Base-by-base conservation (phyloP, 2,888 invertebrate species). In the Cerceris rybyensis region DNA sequence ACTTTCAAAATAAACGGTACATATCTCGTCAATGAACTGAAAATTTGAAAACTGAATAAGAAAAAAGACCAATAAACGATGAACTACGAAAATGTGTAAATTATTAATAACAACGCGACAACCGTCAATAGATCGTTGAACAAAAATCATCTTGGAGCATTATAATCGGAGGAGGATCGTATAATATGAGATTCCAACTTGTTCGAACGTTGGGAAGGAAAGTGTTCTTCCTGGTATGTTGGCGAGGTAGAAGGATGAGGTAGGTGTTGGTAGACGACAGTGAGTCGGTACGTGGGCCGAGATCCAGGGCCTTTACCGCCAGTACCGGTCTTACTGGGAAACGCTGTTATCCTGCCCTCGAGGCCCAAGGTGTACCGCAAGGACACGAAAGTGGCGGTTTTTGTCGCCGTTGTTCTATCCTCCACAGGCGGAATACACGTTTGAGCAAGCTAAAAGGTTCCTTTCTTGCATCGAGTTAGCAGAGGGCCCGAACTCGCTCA, bases 351-450 rank as follows among this genome's bases (percentile, higher is more conserved):
- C 75, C 83, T 80, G 81, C 81, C 83, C 81, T 82, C 80, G 75
- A 69, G 82, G 72, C 66, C 74, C 80, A 81, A 79, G 78, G 86
- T 83, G 75, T 86, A 78, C 83, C 71, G 83, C 87, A 86, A 86
- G 87, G 87, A 85, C 86, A 87, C 85, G 72, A 81, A 86, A 85
- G 66, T 72, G 74, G 46, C 70, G 74, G 74, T 78, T 78, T 81
- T 85, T 83, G 72, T 78, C 66, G 73, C 54, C 57, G 42, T 50
- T 68, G 68, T 78, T 75, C 80, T 67, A 78, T 80, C 70, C 67
- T 28, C 60, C n/a, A 50, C 46, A 17, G 61, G 46, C 66, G 65
- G 67, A 68, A 28, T 78, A 69, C 67, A 57, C 60, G 57, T 60
- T 60, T 73, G 49, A 71, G 52, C 75, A 17, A 69, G 65, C 77